Evolutionary conservation across 2,797 vertebrate species (phyloP), one percentile per base, ranked within the genome.

Genomic region (Acrocephalus scirpaceus): DNA sequence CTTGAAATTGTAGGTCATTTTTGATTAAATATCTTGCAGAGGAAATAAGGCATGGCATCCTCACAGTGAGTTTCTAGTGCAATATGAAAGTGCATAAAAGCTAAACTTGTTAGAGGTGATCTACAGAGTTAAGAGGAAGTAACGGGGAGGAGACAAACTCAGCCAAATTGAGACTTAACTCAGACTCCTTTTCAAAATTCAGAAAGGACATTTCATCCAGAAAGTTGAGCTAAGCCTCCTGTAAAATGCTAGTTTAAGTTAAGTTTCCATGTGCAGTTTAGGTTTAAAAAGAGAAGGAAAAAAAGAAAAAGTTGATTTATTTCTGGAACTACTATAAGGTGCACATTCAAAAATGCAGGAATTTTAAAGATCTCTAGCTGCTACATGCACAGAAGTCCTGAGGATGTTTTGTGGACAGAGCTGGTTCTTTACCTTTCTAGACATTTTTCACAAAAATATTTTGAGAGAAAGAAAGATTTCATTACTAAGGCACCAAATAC

Each of bases 1-100:
- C 96, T 96, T 98, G 96, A 98, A 98, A 98, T 97, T 97, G 91
- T 90, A 92, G 97, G 93, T 98, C 97, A 96, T 95, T 98, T 98
- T 97, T 97, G 94, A 98, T 98, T 98, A 97, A 97, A 94, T 44
- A 77, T 87, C 95, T 82, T 85, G 70, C 88, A 73, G 85, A 89
- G 83, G 76, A 97, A 98, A 97, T 94, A 97, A 95, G 73, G 47
- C 44, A 84, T 97, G 90, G 89, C 94, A 96, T 93, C 95, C 74
- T 30, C 88, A 93, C 57, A 66, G 85, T 44, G 51, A 92, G 44
- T 80, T 56, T 78, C 84, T 16, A 45, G 72, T 89, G 80, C 87
- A 91, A 81, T 89, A 95, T 85, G 88, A 92, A 97, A 96, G 58
- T 53, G 69, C 86, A 92, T 93, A 97, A 97, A 96, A 96, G 32